Conservation (phyloP, 1,140 invertebrate species). For the Drosophila seguyi region DNA sequence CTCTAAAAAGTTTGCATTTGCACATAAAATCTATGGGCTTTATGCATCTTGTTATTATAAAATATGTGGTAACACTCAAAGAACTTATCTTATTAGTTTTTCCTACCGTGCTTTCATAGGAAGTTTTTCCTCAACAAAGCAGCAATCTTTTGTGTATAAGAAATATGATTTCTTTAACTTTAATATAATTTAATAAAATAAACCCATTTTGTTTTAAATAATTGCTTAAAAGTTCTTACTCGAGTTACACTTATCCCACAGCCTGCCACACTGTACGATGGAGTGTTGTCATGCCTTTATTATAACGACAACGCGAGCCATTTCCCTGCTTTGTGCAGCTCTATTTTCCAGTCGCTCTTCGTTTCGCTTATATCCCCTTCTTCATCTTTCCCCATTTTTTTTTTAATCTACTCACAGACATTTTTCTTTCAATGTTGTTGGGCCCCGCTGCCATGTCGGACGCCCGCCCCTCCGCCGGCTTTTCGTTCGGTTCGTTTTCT, state of each 20-base stretch:
- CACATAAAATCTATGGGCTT: not conserved
- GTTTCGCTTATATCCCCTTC: slow-evolving; percentile 33
- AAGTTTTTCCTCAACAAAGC: not conserved
- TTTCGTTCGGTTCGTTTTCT: slow-evolving; percentile 59
- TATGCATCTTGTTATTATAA: too few relatives aligned
- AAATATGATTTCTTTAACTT: too few relatives aligned
- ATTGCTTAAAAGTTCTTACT: not conserved
- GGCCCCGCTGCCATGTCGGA: slow-evolving; percentile 9
- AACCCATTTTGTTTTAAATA: not conserved
- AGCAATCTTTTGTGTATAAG: not conserved
- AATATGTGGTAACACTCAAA: too few relatives aligned
- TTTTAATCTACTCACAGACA: slow-evolving; percentile 79
- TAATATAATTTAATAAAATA: too few relatives aligned
- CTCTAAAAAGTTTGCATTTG: not conserved
- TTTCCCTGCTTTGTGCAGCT: slow-evolving; percentile 71
- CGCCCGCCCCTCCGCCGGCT: not conserved
- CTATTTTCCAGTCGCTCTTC: slow-evolving; percentile 53
- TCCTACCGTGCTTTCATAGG: not conserved
- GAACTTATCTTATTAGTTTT: not conserved
- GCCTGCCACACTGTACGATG: slow-evolving; percentile 18
- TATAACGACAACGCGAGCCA: slow-evolving; percentile 73
- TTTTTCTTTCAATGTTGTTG: slow-evolving; percentile 76
- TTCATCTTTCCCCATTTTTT: slow-evolving; percentile 23
- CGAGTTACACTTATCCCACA: not conserved
- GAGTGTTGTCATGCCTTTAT: slow-evolving; percentile 60